Evolutionary conservation across 30 jellyfish, hydroid and myxozoan species (phyloP), one percentile per base, ranked within the genome.

Genomic region (Cassiopea xamachana): DNA sequence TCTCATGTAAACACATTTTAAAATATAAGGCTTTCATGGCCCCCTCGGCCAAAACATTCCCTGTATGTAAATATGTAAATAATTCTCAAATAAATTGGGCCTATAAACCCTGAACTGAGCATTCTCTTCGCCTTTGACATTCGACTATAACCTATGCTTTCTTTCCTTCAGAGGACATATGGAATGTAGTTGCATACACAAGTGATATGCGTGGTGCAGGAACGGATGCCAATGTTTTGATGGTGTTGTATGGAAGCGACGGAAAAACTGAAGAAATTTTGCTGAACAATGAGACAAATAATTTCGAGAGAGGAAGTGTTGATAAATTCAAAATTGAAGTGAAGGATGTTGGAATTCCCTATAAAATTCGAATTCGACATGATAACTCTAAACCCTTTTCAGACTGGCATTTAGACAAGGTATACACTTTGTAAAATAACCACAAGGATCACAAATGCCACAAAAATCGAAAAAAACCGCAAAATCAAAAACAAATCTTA

Each of bases 321-420:
- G 99, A 96, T 67, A 81, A 85, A 51, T 96, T 96, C 78, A 96
- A 92, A 82, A 93, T 92, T 1, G 98, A 96, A 50, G 81, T 96
- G 72, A 96, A 96, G 60, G 98, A 92, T 50, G 92, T 96, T 64
- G 99, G 99, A 27, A 82, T 85, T 55, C 99, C 99, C 5, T 92
- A 92, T 90, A 96, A 96, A 83, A 69, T 96, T 61, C 61, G 99
- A 80, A 92, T 96, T 72, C 60, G 99, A 87, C 99, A 96, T 88
- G 99, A 96, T 84, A 88, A 96, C 73, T 58, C 99, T 48, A 96
- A 96, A 73, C 92, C 94, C 78, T 96, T 87, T 72, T 87, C 98
- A 13, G 99, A 89, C 61, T 96, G 99, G 99, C 99, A 96, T 89
- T 89, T 96, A 39, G 98, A 92, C 45, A 96, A 89, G 99, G 99